Base-by-base conservation (phyloP, 2,113 vertebrate species). In the Callipepla squamata region DNA sequence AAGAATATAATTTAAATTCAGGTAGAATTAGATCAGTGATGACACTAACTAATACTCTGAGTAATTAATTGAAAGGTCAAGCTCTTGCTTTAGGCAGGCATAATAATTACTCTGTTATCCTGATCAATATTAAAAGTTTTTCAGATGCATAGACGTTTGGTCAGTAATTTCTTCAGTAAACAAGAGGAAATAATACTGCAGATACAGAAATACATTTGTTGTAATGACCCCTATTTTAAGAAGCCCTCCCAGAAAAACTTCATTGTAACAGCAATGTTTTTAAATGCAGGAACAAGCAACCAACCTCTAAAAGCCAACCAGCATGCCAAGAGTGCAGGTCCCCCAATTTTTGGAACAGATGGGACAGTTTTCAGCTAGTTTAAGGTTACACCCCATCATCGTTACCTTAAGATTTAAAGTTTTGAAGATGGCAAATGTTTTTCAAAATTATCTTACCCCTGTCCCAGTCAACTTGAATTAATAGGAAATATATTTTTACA, bases 161-260 rank as follows among this genome's bases (percentile, higher is more conserved):
- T 83, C 40, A 80, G 57, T 65, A 63, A 87, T 85, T 80, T 91
- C 66, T 40, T 58, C n/a, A 76, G 50, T 38, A 91, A 95, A 93
- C 19, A 84, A 23, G 34, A 57, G 61, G 18, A 91, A 65, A 55
- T 53, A 77, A 70, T 48, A 32, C 14, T 83, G 51, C 47, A 82
- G 51, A 48, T 48, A 19, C 12, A 75, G 34, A 14, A 65, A 26
- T 65, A 30, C 47, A 6, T 20, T 92, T 87, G 26, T 75, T 85
- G 34, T 28, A 86, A 68, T 32, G 36, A 44, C 3, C 3, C 4
- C 7, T 80, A 66, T 74, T 70, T 77, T 11, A 76, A 75, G 19
- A 89, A 91, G 17, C 13, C 34, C 57, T 22, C 34, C 55, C 47
- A 86, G 17, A 85, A 68, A 70, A 63, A 5, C 25, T 75, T 70